Percentiles rank a stretch among this genome's conserved stretches.
phyloP scores from a whole-genome alignment of 2,113 vertebrate genomes.

The Nannospalax galili region DNA sequence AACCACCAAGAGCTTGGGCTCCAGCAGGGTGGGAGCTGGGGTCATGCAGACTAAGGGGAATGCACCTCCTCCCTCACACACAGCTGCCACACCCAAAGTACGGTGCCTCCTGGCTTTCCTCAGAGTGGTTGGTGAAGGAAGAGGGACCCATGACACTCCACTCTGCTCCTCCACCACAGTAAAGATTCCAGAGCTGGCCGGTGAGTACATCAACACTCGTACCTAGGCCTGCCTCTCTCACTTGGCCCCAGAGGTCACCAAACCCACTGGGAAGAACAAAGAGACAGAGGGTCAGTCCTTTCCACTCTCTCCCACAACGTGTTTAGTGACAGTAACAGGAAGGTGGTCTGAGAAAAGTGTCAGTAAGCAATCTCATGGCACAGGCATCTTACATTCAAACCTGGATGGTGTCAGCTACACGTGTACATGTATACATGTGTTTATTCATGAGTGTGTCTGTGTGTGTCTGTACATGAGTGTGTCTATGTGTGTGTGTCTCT shows the following conservation, averaged over 20 bases:
- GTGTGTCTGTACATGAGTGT: too few relatives aligned
- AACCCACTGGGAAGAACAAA: background rate
- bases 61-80: background rate
- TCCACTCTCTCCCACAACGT: background rate
- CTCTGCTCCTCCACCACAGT: background rate
- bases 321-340: background rate
- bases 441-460: background rate
- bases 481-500: too few relatives aligned
- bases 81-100: background rate
- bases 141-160: accelerated
- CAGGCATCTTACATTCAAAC: background rate
- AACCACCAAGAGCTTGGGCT: background rate
- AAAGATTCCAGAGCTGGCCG: background rate
- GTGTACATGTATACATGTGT: background rate
- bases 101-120: background rate
- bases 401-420: too few relatives aligned
- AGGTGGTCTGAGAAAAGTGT: background rate
- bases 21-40: background rate
- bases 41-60: background rate
- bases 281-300: background rate
- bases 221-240: background rate
- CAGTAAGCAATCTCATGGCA: background rate
- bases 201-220: too few relatives aligned
- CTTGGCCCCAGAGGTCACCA: background rate
- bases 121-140: background rate